Evolutionary conservation across 2,797 vertebrate genomes (phyloP).

Genomic region (Muscicapa striata): DNA sequence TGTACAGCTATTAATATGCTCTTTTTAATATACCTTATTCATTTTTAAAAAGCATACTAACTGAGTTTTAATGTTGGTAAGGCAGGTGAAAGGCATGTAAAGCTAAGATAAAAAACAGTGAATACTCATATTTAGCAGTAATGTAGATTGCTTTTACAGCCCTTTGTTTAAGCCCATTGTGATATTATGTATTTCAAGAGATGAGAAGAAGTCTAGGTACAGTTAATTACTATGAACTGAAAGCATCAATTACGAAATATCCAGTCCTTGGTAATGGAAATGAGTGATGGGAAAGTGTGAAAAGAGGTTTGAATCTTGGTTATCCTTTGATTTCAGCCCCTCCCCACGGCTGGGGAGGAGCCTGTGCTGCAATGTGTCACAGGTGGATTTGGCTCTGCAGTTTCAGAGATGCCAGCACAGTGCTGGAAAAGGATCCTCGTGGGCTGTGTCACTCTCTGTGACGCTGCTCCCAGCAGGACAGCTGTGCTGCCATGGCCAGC

Average conservation of each 20-base stretch:
- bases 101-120: conserved; percentile 60
- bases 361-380: neutral
- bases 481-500: rapidly evolving
- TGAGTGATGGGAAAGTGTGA: neutral
- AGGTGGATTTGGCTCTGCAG: rapidly evolving
- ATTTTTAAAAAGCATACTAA: conserved; percentile 66
- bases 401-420: neutral
- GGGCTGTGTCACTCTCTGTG: neutral
- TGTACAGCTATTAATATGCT: conserved; percentile 51
- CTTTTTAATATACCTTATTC: conserved; percentile 58
- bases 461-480: rapidly evolving
- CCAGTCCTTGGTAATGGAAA: neutral
- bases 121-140: conserved; percentile 67
- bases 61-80: conserved; percentile 69
- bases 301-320: neutral
- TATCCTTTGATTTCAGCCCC: neutral
- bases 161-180: conserved; percentile 40
- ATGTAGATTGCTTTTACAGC: conserved; percentile 50
- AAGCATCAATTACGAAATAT: conserved; percentile 79
- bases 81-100: conserved; percentile 67
- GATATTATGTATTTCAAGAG: conserved; percentile 62
- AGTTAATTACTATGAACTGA: conserved; percentile 85
- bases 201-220: conserved; percentile 78
- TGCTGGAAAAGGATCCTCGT: neutral
- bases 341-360: neutral